A percentile compares a stretch with the other conserved stretches of the same genome.
Evolutionary conservation across 2,797 vertebrate genomes (phyloP).

Genomic region (Myotis findleyi): DNA sequence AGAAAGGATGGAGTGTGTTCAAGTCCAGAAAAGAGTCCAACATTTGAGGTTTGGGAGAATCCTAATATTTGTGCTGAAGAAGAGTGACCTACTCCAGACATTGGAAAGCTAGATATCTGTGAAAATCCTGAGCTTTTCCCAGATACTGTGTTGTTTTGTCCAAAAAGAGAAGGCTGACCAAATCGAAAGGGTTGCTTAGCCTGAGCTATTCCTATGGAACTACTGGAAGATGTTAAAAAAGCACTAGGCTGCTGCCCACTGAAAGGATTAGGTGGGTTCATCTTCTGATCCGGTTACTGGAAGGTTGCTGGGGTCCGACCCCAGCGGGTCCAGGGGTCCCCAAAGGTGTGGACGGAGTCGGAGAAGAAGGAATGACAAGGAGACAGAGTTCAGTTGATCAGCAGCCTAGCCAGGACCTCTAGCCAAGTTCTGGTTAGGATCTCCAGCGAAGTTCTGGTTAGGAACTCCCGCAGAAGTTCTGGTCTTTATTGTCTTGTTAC

Average conservation of each 20-base stretch:
- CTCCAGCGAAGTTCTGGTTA: too few relatives aligned
- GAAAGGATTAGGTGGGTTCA: conserved; percentile 91
- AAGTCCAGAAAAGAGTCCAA: conserved; percentile 76
- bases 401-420: too few relatives aligned
- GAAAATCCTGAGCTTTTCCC: conserved; percentile 73
- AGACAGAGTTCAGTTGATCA: too few relatives aligned
- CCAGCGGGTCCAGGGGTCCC: too few relatives aligned
- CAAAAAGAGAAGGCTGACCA: conserved; percentile 85
- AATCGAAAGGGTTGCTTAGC: conserved; percentile 81
- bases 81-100: conserved; percentile 62
- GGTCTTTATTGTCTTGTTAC: too few relatives aligned
- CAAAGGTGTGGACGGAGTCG: too few relatives aligned
- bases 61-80: conserved; percentile 67
- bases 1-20: conserved; percentile 78
- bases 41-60: conserved; percentile 75
- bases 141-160: conserved; percentile 67
- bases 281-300: conserved; percentile 72
- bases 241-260: conserved; percentile 87
- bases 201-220: conserved; percentile 63
- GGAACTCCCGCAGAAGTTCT: too few relatives aligned
- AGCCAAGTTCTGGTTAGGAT: too few relatives aligned
- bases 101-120: conserved; percentile 65
- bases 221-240: conserved; percentile 86
- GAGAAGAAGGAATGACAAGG: too few relatives aligned
- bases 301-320: conserved; percentile 87